phyloP scores from a whole-genome alignment of 2,113 vertebrate genomes.

The Climacteris rufus region DNA sequence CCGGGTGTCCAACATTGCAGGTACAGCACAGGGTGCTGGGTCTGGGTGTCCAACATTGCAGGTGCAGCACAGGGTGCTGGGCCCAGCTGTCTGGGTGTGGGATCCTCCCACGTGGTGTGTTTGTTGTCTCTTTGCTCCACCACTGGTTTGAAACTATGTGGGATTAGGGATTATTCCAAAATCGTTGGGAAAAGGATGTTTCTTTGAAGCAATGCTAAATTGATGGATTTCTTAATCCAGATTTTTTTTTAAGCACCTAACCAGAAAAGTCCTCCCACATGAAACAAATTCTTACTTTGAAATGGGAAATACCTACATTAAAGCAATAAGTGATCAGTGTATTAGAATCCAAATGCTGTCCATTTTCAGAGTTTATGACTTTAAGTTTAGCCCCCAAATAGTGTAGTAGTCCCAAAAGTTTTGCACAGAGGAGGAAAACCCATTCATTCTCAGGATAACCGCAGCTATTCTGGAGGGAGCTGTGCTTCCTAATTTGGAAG shows the following conservation, averaged over 20 bases:
- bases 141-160: background rate
- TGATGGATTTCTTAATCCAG: background rate
- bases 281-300: background rate
- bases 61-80: conserved; percentile 48
- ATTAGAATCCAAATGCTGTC: background rate
- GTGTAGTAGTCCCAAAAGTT: background rate
- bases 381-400: background rate
- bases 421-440: background rate
- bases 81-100: fast-evolving
- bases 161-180: background rate
- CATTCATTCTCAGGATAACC: background rate
- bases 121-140: conserved; percentile 15
- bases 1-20: conserved; percentile 86
- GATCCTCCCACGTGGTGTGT: background rate
- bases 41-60: conserved; percentile 86
- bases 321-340: background rate
- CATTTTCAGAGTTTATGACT: background rate
- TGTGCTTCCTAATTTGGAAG: conserved; percentile 34
- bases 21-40: conserved; percentile 57
- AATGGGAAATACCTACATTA: background rate
- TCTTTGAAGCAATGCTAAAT: background rate
- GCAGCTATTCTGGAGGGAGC: background rate
- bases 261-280: background rate
- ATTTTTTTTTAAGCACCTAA: background rate
- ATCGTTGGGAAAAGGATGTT: background rate